phyloP scores from a whole-genome alignment of 2,113 vertebrate species.

The Odontophorus gujanensis region DNA sequence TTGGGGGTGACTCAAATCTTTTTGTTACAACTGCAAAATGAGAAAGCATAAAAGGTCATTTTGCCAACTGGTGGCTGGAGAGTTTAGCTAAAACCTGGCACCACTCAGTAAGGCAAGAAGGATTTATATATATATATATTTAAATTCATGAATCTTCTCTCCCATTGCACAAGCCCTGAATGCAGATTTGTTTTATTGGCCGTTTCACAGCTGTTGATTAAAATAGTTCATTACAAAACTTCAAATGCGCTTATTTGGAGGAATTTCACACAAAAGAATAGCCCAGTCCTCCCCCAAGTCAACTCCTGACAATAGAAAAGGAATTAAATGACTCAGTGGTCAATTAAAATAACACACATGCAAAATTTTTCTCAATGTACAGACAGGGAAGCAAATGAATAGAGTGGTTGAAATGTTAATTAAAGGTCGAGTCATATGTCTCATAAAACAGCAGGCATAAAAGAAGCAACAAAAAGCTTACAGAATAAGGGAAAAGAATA shows the following conservation, averaged over 20 bases:
- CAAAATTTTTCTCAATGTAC: neutral
- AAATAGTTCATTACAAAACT: slow-evolving; percentile 54
- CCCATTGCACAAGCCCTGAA: neutral
- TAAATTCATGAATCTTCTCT: neutral
- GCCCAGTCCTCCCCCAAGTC: neutral
- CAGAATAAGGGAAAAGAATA: neutral
- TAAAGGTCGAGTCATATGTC: slow-evolving; percentile 29
- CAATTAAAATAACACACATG: slow-evolving; percentile 36
- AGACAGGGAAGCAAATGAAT: neutral
- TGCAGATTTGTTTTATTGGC: slow-evolving; percentile 57
- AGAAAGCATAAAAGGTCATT: neutral
- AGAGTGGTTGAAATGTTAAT: slow-evolving; percentile 54
- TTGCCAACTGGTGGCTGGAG: neutral
- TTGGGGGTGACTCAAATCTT: neutral
- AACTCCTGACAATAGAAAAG: neutral
- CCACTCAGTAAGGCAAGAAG: neutral
- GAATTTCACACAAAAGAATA: neutral
- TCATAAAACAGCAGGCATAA: neutral
- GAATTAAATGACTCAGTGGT: slow-evolving; percentile 3
- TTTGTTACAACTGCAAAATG: neutral
- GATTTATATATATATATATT: neutral
- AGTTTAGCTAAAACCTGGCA: neutral
- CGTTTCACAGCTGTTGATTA: slow-evolving; percentile 65
- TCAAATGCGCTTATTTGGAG: slow-evolving; percentile 43
- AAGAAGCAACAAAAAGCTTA: neutral